A percentile compares a stretch with the other conserved stretches of the same genome.
Conservation (phyloP, 2,113 vertebrate species). For the Oxygymnocypris stewartii region DNA sequence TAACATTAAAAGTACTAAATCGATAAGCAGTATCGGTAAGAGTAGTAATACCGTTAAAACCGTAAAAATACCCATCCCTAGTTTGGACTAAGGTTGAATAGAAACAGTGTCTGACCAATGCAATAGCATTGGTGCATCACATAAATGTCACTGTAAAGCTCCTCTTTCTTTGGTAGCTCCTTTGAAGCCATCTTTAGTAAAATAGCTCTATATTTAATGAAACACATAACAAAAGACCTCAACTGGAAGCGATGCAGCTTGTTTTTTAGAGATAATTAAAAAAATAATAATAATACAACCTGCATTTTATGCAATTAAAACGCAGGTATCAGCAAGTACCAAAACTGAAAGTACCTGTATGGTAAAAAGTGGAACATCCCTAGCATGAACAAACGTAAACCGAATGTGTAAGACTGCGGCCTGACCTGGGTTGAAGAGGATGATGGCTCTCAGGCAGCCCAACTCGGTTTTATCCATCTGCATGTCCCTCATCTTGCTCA, state of each 20-base stretch:
- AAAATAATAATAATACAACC: too few relatives aligned
- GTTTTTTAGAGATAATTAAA: too few relatives aligned
- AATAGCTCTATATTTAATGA: too few relatives aligned
- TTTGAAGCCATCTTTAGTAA: too few relatives aligned
- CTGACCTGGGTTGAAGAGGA: conserved; percentile 88
- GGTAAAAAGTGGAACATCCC: neutral
- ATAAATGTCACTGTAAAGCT: neutral
- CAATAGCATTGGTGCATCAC: neutral
- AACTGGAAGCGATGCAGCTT: too few relatives aligned
- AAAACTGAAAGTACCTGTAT: neutral
- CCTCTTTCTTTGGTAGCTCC: too few relatives aligned
- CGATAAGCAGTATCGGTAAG: too few relatives aligned
- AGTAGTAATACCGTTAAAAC: too few relatives aligned
- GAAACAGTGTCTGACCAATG: neutral
- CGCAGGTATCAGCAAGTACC: neutral
- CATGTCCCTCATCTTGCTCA: conserved; percentile 85
- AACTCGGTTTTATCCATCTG: conserved; percentile 84
- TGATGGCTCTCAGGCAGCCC: conserved; percentile 90
- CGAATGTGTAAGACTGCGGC: neutral
- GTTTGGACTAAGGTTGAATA: neutral
- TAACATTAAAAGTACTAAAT: too few relatives aligned
- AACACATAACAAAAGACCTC: too few relatives aligned
- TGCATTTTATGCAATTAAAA: too few relatives aligned
- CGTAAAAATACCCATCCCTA: too few relatives aligned
- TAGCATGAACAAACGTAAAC: neutral